Evolutionary conservation across 2,888 invertebrate genomes (phyloP).

Genomic region (Morpho helenor): DNA sequence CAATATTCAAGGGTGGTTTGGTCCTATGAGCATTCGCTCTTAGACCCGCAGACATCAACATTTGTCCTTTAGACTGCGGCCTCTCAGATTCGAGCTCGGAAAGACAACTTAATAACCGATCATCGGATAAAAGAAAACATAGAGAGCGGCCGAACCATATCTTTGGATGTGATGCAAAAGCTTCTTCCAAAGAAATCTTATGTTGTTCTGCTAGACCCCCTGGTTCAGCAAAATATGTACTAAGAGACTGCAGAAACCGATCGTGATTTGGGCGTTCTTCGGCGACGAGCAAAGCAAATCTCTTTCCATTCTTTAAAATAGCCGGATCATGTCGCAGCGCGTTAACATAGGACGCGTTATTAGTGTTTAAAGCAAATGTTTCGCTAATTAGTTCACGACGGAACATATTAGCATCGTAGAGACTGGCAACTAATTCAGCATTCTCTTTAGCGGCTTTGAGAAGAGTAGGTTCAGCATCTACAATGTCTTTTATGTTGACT

Average conservation of each 20-base stretch:
- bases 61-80: slow-evolving; percentile 16
- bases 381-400: slow-evolving; percentile 43
- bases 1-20: slow-evolving; percentile 38
- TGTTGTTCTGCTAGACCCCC: slow-evolving; percentile 40
- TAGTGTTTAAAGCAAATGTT: slow-evolving; percentile 39
- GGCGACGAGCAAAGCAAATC: slow-evolving; percentile 30
- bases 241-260: slow-evolving; percentile 40
- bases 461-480: slow-evolving; percentile 34
- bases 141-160: slow-evolving; percentile 27
- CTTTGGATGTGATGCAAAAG: slow-evolving; percentile 14
- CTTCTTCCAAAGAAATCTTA: slow-evolving; percentile 21
- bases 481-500: slow-evolving; percentile 31
- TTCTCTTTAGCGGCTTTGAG: slow-evolving; percentile 33
- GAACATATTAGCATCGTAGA: slow-evolving; percentile 41
- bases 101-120: slow-evolving; percentile 21
- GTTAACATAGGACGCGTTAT: slow-evolving; percentile 48
- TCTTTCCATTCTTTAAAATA: slow-evolving; percentile 33
- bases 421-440: slow-evolving; percentile 31
- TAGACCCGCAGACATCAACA: slow-evolving; percentile 34
- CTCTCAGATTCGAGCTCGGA: slow-evolving; percentile 24
- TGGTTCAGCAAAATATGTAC: slow-evolving; percentile 47
- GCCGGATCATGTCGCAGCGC: slow-evolving; percentile 45
- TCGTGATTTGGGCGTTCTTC: slow-evolving; percentile 31
- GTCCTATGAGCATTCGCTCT: slow-evolving; percentile 43
- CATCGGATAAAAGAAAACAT: slow-evolving; percentile 24